phyloP scores from a whole-genome alignment of 2,113 vertebrate species.

The Phalacrocorax brasilianus region DNA sequence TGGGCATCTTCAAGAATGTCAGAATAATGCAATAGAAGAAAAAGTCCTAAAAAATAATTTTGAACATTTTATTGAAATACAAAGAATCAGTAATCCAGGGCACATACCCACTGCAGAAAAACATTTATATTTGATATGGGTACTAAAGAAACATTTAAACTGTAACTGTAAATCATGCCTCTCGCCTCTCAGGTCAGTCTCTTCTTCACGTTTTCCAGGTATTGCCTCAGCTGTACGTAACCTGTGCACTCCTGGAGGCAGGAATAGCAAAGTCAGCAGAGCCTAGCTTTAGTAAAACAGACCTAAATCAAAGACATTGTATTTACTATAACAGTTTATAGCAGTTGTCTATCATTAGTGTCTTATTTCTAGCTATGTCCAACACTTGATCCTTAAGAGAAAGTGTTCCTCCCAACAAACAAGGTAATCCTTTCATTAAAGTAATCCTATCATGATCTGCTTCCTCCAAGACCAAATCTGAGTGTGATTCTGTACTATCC shows the following conservation, averaged over 20 bases:
- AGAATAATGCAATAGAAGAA: neutral
- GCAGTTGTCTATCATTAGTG: neutral
- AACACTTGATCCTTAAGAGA: neutral
- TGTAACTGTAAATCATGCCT: neutral
- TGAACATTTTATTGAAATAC: neutral
- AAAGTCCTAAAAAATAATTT: neutral
- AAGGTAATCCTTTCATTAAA: neutral
- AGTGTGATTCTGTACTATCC: neutral
- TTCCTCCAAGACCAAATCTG: neutral
- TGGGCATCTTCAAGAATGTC: neutral
- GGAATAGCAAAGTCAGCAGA: neutral
- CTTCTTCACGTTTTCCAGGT: neutral
- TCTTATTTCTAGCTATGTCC: neutral
- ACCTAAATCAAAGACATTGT: neutral
- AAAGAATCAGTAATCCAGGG: neutral
- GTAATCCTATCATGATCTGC: neutral
- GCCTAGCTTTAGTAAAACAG: neutral
- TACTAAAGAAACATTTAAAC: neutral
- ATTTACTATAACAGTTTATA: neutral
- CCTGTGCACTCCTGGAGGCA: neutral
- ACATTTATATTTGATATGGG: neutral
- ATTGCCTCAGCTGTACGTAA: neutral
- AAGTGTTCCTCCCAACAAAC: neutral
- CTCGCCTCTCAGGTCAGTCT: neutral
- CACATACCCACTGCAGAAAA: neutral